Conservation (phyloP, 1,140 invertebrate species). For the Physella acuta region DNA sequence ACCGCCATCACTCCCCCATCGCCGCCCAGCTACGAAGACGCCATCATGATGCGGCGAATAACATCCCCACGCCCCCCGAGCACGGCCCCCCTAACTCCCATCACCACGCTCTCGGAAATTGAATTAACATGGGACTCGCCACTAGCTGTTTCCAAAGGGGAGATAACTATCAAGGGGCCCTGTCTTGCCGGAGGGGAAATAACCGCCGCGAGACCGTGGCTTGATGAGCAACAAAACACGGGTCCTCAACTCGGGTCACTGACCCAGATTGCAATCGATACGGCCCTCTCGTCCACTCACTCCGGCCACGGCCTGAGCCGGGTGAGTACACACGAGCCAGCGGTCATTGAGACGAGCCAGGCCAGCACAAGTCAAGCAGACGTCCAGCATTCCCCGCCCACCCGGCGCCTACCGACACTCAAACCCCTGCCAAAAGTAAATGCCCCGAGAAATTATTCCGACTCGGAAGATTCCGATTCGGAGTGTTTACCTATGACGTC, state of each 20-base stretch:
- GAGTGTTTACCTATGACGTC: conserved; percentile 9
- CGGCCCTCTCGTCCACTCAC: neutral
- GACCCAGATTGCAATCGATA: neutral
- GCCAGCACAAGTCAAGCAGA: too few relatives aligned
- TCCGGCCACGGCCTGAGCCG: neutral
- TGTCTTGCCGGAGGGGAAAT: too few relatives aligned
- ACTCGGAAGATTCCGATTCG: conserved; percentile 13
- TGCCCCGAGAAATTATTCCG: neutral
- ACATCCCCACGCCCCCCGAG: neutral
- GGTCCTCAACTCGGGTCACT: neutral
- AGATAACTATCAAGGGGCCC: neutral
- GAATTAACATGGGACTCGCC: neutral
- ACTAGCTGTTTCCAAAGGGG: neutral
- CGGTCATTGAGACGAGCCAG: neutral
- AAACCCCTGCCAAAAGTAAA: conserved; percentile 17
- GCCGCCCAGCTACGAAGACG: conserved; percentile 12
- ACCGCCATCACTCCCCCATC: neutral
- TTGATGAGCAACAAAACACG: neutral
- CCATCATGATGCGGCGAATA: conserved; percentile 3
- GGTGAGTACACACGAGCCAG: neutral
- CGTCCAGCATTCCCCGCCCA: neutral
- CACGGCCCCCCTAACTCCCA: neutral
- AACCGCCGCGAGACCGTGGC: too few relatives aligned
- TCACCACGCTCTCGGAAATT: neutral
- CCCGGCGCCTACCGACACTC: neutral